Evolutionary conservation across 2,888 invertebrate species (phyloP).

Genomic region (Sipha maydis): DNA sequence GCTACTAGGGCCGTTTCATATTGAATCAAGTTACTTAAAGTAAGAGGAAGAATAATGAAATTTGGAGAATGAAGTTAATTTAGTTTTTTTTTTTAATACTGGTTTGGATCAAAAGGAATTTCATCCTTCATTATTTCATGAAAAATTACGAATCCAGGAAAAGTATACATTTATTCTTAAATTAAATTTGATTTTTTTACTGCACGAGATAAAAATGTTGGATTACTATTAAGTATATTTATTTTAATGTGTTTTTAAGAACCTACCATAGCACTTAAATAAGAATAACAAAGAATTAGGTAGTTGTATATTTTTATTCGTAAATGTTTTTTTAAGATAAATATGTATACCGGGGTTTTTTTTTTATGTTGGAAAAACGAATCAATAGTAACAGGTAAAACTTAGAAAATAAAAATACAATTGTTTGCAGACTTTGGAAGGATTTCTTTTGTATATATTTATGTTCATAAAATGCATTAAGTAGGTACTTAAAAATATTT

Average conservation of each 20-base stretch:
- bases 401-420: not conserved
- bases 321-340: not conserved
- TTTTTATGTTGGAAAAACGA: conserved; percentile 33
- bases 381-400: not conserved
- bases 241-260: conserved; percentile 34
- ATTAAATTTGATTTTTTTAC: not conserved
- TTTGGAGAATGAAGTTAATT: not conserved
- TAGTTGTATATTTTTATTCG: not conserved
- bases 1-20: not conserved
- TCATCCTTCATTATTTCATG: not conserved
- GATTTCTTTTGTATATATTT: not conserved
- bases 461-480: not conserved
- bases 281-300: conserved; percentile 28
- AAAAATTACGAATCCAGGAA: not conserved
- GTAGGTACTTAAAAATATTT: conserved; percentile 1
- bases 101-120: not conserved
- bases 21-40: conserved; percentile 1
- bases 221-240: conserved; percentile 9
- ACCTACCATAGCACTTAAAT: not conserved
- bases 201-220: not conserved
- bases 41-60: not conserved
- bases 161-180: not conserved
- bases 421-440: not conserved
- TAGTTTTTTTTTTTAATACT: not conserved
- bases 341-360: not conserved